Base-by-base conservation (phyloP, 2,888 invertebrate species). In the Xestia ashworthii region DNA sequence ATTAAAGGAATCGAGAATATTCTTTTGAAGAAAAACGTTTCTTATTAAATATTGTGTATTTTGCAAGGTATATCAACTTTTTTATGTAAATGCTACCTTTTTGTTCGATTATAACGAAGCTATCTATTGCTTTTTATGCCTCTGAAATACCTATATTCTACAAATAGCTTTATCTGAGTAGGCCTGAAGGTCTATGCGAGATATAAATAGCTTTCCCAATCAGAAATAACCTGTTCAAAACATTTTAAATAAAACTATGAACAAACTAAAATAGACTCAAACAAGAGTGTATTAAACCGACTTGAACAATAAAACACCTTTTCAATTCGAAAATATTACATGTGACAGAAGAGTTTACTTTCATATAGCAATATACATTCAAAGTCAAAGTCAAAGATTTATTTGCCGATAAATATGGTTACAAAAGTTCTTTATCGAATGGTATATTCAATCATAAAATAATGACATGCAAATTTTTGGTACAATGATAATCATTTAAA, bases 311-410 rank as follows among this genome's bases (percentile, higher is more conserved):
- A 32, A 41, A 81, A 78, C 46, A 64, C 25, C 22, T 77, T 44
- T 38, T 46, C 62, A 44, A 38, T 46, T 73, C 22, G 8, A 25
- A 38, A 46, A 53, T 64, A 75, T 62, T 55, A 6, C n/a, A 82
- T 3, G 44, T 75, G 32, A 41, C 46, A 32, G 41, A 16, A 50
- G 14, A 32, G 3, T 41, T 77, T 74, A 81, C 38, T 53, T 81
- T 55, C 22, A n/a, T 22, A 32, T 22, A 32, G 16, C 8, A 48
- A 53, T 53, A 73, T 12, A 14, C n/a, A n/a, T n/a, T n/a, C n/a
- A n/a, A n/a, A n/a, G n/a, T n/a, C n/a, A n/a, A n/a, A n/a, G n/a
- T n/a, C n/a, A n/a, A n/a, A n/a, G n/a, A n/a, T n/a, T n/a, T n/a
- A n/a, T n/a, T n/a, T n/a, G n/a, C n/a, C n/a, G n/a, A n/a, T n/a